Evolutionary conservation across 2,113 vertebrate species (phyloP).

Genomic region (Periophthalmus modestus): DNA sequence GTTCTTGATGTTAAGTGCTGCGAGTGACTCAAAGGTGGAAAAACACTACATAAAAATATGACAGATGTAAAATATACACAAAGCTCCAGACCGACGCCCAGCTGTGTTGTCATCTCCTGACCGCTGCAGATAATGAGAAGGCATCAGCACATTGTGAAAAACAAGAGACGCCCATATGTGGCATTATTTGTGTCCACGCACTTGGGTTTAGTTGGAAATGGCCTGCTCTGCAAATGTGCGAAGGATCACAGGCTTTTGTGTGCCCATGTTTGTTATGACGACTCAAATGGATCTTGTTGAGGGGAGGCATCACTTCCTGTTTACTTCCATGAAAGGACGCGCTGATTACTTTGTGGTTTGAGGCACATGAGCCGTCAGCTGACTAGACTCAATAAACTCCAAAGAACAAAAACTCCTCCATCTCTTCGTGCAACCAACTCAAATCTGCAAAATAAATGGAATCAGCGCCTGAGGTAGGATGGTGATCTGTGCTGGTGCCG

Average conservation of each 20-base stretch:
- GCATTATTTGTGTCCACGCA: constrained; percentile 6
- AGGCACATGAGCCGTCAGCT: constrained; percentile 35
- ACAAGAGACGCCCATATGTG: constrained; percentile 31
- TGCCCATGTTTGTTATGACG: not conserved
- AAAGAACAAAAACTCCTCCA: constrained; percentile 23
- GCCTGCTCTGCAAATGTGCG: not conserved
- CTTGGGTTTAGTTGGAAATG: not conserved
- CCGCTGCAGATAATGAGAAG: constrained; percentile 41
- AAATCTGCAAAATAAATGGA: not conserved
- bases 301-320: constrained; percentile 39
- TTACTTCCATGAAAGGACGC: constrained; percentile 17
- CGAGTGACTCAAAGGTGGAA: too few species aligned
- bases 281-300: not conserved
- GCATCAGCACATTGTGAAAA: constrained; percentile 29
- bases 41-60: too few species aligned
- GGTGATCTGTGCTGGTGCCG: too few species aligned
- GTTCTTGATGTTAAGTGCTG: too few species aligned
- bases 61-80: too few species aligned
- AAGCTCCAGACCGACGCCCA: not conserved
- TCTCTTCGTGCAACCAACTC: not conserved
- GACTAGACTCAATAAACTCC: constrained; percentile 5
- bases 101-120: constrained; percentile 39
- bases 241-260: constrained; percentile 1
- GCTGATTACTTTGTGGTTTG: constrained; percentile 34
- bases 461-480: not conserved